Base-by-base conservation (phyloP, 1,140 invertebrate species). In the Brachionus paranguensis region DNA sequence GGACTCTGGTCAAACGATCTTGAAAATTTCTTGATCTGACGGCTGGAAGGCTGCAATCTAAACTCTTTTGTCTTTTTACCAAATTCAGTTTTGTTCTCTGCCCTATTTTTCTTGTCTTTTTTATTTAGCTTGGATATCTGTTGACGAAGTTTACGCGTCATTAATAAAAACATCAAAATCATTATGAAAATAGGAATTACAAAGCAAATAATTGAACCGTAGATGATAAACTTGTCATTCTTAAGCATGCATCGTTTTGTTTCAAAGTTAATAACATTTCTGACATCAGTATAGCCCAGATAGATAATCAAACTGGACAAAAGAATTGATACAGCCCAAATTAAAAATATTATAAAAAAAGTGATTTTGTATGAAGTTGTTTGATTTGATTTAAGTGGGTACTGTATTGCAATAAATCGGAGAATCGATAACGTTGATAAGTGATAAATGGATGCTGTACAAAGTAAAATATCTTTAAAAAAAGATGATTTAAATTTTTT, bases 131-230 rank as follows among this genome's bases (percentile, higher is more conserved):
- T 81, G 3, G n/a, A 2, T n/a, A 81, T 27, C 27, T 81, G 78
- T n/a, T 70, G 20, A 64, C 43, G 41, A 10, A 83, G 41, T 41
- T 68, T 68, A 47, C 81, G 60, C 0, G 50, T 55, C 60, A 68
- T 83, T 37, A 83, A 55, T 1, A 37, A 17, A 55, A 43, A 83
- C 60, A 68, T 83, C 2, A 83, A 7, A 47, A 83, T 47, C 81
- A 83, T 83, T 43, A 83, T 47, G 41, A 83, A 20, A 12, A 68
- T 37, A 37, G 81, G 81, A 47, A 83, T 70, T 33, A 68, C 60
- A 83, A 83, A 83, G 10, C 37, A 70, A 37, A 83, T 41, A 33
- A 83, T 83, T 70, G 81, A 83, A 33, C 81, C 81, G 14, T 83
- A 83, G 1, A 83, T 68, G 17, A 83, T 83, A 43, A 83, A 83